Evolutionary conservation across 2,113 vertebrate genomes (phyloP).

Genomic region (Pollachius pollachius): DNA sequence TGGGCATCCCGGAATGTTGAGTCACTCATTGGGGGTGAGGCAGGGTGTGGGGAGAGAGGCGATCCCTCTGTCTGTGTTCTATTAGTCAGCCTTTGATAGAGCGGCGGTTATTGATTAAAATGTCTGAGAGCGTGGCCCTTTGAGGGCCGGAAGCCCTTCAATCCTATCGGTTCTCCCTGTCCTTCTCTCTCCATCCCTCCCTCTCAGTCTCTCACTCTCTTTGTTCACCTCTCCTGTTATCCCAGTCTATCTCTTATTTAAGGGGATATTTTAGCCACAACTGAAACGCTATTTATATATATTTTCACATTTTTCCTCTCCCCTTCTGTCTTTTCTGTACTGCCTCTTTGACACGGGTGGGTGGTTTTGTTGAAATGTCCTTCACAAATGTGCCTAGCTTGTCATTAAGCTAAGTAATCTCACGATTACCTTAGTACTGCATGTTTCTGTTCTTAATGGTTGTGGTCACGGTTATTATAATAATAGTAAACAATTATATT

Average conservation of each 20-base stretch:
- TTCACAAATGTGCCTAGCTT: too few relatives aligned
- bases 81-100: constrained; percentile 71
- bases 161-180: constrained; percentile 37
- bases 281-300: too few relatives aligned
- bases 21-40: constrained; percentile 61
- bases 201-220: constrained; percentile 10
- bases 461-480: too few relatives aligned
- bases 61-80: constrained; percentile 67
- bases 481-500: too few relatives aligned
- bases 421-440: too few relatives aligned
- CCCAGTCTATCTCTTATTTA: constrained; percentile 27
- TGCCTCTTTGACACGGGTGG: too few relatives aligned
- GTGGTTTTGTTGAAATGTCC: too few relatives aligned
- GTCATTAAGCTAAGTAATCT: too few relatives aligned
- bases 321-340: too few relatives aligned
- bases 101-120: constrained; percentile 73
- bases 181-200: constrained; percentile 30
- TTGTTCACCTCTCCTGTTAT: constrained; percentile 2
- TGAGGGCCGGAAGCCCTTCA: constrained; percentile 65
- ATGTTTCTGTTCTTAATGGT: too few relatives aligned
- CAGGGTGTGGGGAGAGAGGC: constrained; percentile 61
- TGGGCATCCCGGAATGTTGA: constrained; percentile 54
- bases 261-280: constrained; percentile 17
- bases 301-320: too few relatives aligned
- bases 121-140: constrained; percentile 67